A percentile compares a stretch with the other conserved stretches of the same genome.
Evolutionary conservation across 2,797 vertebrate genomes (phyloP).

Genomic region (Malurus leucopterus): DNA sequence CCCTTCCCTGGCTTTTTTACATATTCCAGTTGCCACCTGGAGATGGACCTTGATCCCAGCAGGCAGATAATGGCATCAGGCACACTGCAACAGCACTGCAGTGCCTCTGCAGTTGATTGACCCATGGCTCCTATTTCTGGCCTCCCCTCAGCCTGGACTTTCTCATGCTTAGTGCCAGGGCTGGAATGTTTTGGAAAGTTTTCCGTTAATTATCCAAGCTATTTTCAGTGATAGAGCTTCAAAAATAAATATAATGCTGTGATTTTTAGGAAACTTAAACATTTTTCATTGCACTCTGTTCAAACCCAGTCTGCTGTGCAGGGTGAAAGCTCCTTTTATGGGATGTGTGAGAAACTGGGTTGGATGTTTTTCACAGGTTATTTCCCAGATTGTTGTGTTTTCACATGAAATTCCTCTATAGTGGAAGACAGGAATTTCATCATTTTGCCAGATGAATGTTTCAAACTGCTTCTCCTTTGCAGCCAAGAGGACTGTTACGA

Average conservation of each 20-base stretch:
- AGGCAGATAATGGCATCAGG: neutral
- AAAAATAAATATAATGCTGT: conserved; percentile 16
- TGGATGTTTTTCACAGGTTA: conserved; percentile 18
- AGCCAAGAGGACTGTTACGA: neutral
- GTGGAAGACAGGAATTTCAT: neutral
- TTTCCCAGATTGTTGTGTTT: conserved; percentile 15
- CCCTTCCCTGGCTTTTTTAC: neutral
- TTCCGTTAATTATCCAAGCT: conserved; percentile 4
- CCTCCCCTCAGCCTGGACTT: neutral
- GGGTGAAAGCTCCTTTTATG: neutral
- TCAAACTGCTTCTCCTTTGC: conserved; percentile 12
- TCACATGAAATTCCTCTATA: neutral
- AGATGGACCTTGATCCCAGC: neutral
- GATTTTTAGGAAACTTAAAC: neutral
- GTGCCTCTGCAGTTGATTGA: neutral
- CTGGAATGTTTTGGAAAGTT: conserved; percentile 39
- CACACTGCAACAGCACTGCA: neutral
- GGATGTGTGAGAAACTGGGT: neutral
- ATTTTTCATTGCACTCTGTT: neutral
- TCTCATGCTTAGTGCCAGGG: conserved; percentile 37
- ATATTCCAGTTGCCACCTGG: neutral
- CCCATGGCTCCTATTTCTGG: neutral
- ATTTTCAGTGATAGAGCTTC: conserved; percentile 18
- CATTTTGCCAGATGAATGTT: neutral
- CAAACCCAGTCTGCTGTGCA: neutral